Evolutionary conservation across 2,797 vertebrate genomes (phyloP).

Genomic region (Crocodylus rhombifer): DNA sequence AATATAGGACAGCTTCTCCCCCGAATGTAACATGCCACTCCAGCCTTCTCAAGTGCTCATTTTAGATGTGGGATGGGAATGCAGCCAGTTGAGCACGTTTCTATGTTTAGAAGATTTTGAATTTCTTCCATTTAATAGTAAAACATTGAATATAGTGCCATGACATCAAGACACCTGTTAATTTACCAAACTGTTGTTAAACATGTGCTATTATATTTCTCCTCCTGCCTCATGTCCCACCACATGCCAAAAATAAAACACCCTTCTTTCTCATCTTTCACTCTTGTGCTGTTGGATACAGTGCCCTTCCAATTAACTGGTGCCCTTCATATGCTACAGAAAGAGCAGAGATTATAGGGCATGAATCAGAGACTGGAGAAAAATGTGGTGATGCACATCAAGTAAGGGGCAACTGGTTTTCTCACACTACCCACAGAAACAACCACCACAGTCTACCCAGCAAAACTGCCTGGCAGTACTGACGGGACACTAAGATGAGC

Average conservation of each 20-base stretch:
- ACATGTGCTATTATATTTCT: slow-evolving; percentile 62
- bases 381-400: background rate
- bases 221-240: slow-evolving; percentile 61
- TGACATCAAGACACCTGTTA: slow-evolving; percentile 71
- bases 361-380: background rate
- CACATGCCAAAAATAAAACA: slow-evolving; percentile 66
- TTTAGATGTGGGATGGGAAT: slow-evolving; percentile 51
- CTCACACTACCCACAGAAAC: background rate
- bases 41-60: slow-evolving; percentile 62
- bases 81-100: slow-evolving; percentile 43
- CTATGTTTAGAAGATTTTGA: slow-evolving; percentile 71
- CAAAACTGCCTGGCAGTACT: background rate
- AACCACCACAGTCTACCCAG: background rate
- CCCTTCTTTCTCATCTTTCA: slow-evolving; percentile 63
- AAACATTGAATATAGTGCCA: slow-evolving; percentile 58
- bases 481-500: background rate
- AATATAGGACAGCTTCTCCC: slow-evolving; percentile 38
- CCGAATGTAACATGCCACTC: slow-evolving; percentile 61
- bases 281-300: background rate
- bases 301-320: background rate
- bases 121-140: slow-evolving; percentile 67
- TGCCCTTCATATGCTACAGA: background rate
- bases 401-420: background rate
- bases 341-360: background rate
- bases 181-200: slow-evolving; percentile 71